These are phyloP conservation scores for Gymnopithys bicolor DNA, from an alignment of 2,797 vertebrate species.

Conservation along the genomic window DNA sequence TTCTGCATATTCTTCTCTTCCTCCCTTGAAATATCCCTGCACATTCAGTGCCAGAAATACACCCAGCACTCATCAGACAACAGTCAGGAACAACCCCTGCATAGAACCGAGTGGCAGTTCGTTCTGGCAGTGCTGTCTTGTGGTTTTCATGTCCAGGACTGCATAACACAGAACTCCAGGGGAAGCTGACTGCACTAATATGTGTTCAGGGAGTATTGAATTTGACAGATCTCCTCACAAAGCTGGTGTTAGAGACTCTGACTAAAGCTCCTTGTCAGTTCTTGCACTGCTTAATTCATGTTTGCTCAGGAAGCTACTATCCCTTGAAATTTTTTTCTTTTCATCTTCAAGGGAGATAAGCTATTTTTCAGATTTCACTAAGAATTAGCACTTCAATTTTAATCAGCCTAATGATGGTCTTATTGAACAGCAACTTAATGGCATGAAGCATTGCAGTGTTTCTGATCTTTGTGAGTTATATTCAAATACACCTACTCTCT, in stretches of 20 bases:
- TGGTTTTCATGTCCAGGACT: constrained; percentile 1
- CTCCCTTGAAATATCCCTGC: constrained; percentile 9
- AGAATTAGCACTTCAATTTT: constrained; percentile 33
- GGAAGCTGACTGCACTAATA: background rate
- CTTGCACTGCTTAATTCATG: background rate
- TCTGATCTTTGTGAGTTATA: constrained; percentile 37
- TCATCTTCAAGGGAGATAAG: constrained; percentile 11
- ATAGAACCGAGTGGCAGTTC: background rate
- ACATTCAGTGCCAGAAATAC: constrained; percentile 43
- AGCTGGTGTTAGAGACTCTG: background rate
- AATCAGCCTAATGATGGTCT: constrained; percentile 17
- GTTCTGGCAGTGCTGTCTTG: background rate
- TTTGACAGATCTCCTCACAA: background rate
- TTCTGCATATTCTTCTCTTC: constrained; percentile 39
- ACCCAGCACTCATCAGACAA: constrained; percentile 3
- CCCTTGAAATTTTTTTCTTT: background rate
- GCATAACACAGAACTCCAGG: background rate
- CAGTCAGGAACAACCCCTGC: constrained; percentile 36
- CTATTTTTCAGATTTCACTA: constrained; percentile 16
- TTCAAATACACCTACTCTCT: constrained; percentile 54
- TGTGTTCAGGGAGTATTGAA: background rate
- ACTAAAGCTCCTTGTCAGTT: background rate
- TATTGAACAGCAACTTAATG: background rate
- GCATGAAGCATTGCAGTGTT: background rate
- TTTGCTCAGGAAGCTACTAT: background rate